A percentile compares a stretch with the other conserved stretches of the same genome.
Conservation (phyloP, 1,140 invertebrate species). For the Drosophila persimilis region DNA sequence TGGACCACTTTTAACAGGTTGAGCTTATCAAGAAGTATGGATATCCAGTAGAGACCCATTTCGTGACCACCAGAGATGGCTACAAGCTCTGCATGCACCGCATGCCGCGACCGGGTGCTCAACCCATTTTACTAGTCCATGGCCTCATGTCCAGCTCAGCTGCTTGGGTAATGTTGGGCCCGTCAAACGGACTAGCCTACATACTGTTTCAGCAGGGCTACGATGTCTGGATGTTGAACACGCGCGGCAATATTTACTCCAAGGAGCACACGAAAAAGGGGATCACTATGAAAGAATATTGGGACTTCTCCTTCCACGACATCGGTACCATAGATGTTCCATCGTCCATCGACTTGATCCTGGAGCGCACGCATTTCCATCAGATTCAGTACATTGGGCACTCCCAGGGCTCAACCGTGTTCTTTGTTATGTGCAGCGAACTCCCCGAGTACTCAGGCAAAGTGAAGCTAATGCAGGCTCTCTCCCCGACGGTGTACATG, state of each 20-base stretch:
- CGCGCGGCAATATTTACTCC: conserved; percentile 87
- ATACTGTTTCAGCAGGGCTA: conserved; percentile 87
- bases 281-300: conserved; percentile 73
- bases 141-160: conserved; percentile 85
- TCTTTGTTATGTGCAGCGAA: conserved; percentile 86
- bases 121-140: conserved; percentile 86
- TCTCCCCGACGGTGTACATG: conserved; percentile 85
- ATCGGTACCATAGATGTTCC: conserved; percentile 88
- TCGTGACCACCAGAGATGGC: conserved; percentile 83
- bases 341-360: conserved; percentile 86
- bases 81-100: conserved; percentile 84
- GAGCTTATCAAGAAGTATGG: conserved; percentile 83
- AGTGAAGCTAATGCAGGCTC: conserved; percentile 84
- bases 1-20: conserved; percentile 24
- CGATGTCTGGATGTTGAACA: conserved; percentile 90
- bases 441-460: conserved; percentile 87
- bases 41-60: conserved; percentile 85
- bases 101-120: conserved; percentile 41
- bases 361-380: conserved; percentile 83
- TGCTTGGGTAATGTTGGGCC: conserved; percentile 85
- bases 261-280: conserved; percentile 83
- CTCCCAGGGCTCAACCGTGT: conserved; percentile 85
- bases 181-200: conserved; percentile 84
- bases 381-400: conserved; percentile 83
- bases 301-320: conserved; percentile 87